A percentile compares a stretch with the other conserved stretches of the same genome.
These are phyloP conservation scores for Podarcis lilfordi DNA, from an alignment of 2,797 vertebrate species.

Conservation along the genomic window DNA sequence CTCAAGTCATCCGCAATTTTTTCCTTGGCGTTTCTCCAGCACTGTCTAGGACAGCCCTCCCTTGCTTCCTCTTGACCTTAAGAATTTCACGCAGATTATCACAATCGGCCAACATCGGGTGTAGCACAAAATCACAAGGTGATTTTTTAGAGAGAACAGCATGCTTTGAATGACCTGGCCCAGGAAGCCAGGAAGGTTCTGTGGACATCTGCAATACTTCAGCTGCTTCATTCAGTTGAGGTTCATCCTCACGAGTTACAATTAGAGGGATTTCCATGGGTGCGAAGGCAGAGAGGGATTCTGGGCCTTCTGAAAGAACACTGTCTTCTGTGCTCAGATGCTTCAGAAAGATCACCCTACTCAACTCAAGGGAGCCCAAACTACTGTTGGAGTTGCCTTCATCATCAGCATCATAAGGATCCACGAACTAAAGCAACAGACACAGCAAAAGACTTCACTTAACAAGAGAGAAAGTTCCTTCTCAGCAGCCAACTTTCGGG, in stretches of 20 bases:
- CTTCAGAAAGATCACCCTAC: not conserved
- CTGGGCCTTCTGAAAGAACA: not conserved
- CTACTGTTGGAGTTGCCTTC: slow-evolving; percentile 70
- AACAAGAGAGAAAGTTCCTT: not conserved
- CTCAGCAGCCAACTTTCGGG: too few relatives aligned
- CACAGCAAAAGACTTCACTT: not conserved
- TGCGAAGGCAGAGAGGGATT: not conserved
- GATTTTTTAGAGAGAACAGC: not conserved
- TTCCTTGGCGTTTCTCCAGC: slow-evolving; percentile 72
- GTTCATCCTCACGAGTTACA: not conserved
- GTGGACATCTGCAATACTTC: slow-evolving; percentile 11
- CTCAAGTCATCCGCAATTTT: slow-evolving; percentile 71
- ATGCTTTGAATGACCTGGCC: accelerated
- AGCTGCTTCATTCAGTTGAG: not conserved
- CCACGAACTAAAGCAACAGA: slow-evolving; percentile 74
- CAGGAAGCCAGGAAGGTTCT: not conserved
- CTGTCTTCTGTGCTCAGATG: accelerated
- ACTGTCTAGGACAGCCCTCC: slow-evolving; percentile 68
- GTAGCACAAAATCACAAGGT: not conserved
- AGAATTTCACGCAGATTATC: not conserved
- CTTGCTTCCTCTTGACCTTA: slow-evolving; percentile 84
- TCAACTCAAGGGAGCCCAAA: slow-evolving; percentile 21
- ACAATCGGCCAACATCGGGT: slow-evolving; percentile 28
- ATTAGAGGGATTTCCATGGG: not conserved
- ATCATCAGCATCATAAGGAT: slow-evolving; percentile 82